Conservation (phyloP, 1,140 invertebrate genomes). For the Hylaeus volcanicus region DNA sequence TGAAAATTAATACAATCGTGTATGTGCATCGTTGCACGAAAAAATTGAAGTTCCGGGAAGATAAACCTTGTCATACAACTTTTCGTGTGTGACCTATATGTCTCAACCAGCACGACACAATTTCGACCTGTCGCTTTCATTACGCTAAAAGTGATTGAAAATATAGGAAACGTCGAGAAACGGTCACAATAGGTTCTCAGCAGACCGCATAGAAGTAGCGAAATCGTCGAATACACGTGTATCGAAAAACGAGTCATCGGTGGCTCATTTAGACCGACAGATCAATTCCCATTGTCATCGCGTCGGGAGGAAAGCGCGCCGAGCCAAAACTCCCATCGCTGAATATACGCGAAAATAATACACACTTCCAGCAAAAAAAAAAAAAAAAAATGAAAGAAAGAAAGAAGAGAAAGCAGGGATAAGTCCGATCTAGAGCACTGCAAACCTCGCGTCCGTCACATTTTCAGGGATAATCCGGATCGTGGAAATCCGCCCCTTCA, state of each 20-base stretch:
- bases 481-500: conserved; percentile 22
- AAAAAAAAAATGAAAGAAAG: background rate
- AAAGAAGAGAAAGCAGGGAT: background rate
- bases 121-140: too few species aligned
- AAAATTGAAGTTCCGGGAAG: too few species aligned
- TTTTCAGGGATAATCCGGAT: conserved; percentile 47
- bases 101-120: too few species aligned
- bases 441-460: conserved; percentile 30
- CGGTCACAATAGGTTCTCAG: too few species aligned
- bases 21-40: too few species aligned
- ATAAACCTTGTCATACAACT: too few species aligned
- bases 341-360: conserved; percentile 12
- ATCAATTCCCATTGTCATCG: conserved; percentile 45
- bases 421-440: conserved; percentile 27
- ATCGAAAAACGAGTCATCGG: conserved; percentile 37
- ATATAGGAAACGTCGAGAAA: too few species aligned
- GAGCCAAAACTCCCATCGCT: conserved; percentile 6
- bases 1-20: too few species aligned
- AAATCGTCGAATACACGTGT: background rate
- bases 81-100: too few species aligned
- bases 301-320: background rate
- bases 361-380: background rate
- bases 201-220: background rate
- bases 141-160: too few species aligned
- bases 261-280: conserved; percentile 38